Evolutionary conservation across 2,797 vertebrate genomes (phyloP), one percentile per base, ranked within the genome.

Genomic region (Heliangelus exortis): DNA sequence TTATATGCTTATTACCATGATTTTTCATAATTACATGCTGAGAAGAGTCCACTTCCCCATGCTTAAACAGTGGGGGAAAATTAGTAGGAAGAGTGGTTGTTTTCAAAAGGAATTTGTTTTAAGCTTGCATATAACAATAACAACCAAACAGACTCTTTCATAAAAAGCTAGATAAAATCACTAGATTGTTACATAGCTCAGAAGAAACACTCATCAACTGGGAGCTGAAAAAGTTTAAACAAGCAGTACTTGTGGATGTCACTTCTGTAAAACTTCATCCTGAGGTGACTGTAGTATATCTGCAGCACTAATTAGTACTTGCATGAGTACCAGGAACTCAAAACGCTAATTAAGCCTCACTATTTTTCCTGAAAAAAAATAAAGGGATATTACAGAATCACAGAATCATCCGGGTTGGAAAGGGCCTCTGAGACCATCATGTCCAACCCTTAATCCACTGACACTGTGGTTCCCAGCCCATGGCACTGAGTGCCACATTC

Each of bases 11-110:
- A 88, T 73, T 73, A 62, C 33, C 77, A 77, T 62, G 53, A 74
- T 88, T 84, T 89, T 88, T 84, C 63, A 71, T 87, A 90, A 93
- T 93, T 91, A 71, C 41, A 47, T 29, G 23, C 17, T 73, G 34
- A 90, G 45, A 88, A 69, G 80, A 36, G 83, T 91, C 89, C 94
- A 87, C 77, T 87, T 92, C 34, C 55, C 63, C 23, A 29, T 48
- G 39, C 62, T 90, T 91, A 2, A 47, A 84, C 69, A 3, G 1
- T 59, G 31, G 19, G 31, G 55, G 79, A 84, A 92, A 80, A 71
- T 57, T 34, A 92, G 53, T 12, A 48, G 93, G 82, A 88, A 86
- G 43, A 89, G 20, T 34, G 57, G 0, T 50, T 73, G 67, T 79
- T 95, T 92, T 84, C 84, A 71, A 69, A 79, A 92, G 41, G 23